These are phyloP conservation scores for Ataeniobius toweri DNA, from an alignment of 2,797 vertebrate species.

Conservation along the genomic window DNA sequence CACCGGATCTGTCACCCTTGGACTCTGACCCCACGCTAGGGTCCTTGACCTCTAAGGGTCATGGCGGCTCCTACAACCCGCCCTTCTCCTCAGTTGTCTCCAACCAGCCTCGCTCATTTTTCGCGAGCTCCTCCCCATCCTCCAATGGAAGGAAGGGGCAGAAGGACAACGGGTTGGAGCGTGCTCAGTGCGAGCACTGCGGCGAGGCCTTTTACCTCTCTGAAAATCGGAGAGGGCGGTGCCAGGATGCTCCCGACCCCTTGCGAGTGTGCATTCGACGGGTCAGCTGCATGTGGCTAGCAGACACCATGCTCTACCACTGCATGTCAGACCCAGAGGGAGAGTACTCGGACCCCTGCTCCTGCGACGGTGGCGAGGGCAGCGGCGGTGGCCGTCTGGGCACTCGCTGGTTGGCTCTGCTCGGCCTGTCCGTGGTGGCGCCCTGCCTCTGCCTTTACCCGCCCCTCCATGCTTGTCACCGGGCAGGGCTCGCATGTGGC, in stretches of 20 bases:
- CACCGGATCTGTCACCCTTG: constrained; percentile 76
- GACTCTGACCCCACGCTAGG: constrained; percentile 87
- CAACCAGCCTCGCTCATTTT: constrained; percentile 83
- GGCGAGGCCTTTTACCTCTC: constrained; percentile 91
- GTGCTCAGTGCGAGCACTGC: constrained; percentile 91
- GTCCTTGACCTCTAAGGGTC: constrained; percentile 81
- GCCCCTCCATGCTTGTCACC: constrained; percentile 93
- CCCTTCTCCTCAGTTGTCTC: constrained; percentile 82
- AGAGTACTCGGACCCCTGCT: constrained; percentile 97
- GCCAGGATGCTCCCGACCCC: constrained; percentile 94
- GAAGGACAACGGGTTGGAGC: constrained; percentile 82
- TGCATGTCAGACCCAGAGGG: constrained; percentile 99
- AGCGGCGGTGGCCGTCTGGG: constrained; percentile 86
- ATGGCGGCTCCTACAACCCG: constrained; percentile 47
- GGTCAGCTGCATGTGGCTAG: constrained; percentile 97
- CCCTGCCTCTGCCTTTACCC: constrained; percentile 99
- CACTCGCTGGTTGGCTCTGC: constrained; percentile 95
- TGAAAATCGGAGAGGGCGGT: constrained; percentile 90
- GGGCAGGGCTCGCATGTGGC: constrained; percentile 89
- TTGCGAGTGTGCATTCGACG: constrained; percentile 89
- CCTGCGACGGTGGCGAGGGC: constrained; percentile 89
- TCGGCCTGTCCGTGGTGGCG: constrained; percentile 93
- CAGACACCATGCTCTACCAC: constrained; percentile 98
- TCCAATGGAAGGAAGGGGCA: constrained; percentile 79
- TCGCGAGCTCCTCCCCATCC: constrained; percentile 73